Evolutionary conservation across 2,888 invertebrate species (phyloP), one percentile per base, ranked within the genome.

Genomic region (Tethea ocularis): DNA sequence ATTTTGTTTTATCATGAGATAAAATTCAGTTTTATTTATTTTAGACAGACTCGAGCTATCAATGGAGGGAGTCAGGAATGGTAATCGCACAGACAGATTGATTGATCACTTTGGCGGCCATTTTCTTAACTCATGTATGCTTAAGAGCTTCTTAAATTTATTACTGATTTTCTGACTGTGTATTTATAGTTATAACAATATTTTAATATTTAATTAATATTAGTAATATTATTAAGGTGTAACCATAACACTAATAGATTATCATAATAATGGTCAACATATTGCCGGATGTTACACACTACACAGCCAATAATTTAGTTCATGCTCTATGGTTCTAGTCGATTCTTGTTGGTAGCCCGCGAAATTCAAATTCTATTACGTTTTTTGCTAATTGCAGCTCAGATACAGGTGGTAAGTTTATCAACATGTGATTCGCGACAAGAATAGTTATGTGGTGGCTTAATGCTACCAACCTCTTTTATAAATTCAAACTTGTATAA

Each of bases 91-190:
- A 69, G 63, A 67, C 68, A 70, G 62, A 67, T 66, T 62, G 62
- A 67, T 66, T 62, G 70, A 69, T 68, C 73, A 75, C 72, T 74
- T 33, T 36, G 65, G 72, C 68, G 65, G 73, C 76, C 76, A 76
- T 76, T 71, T 76, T 74, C 66, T 71, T 64, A 66, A 36, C 29
- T n/a, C 46, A 20, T 10, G 13, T 29, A 33, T 36, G 3, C 54
- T 33, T 23, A 52, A 51, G 57, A 51, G 53, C 46, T 38, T 38
- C 53, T 52, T 55, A 52, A 55, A 59, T 1, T 4, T n/a, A 22
- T 33, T 7, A 10, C 15, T 0, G 1, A 22, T 22, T 26, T 36
- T 33, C 1, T 7, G 7, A 13, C 2, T 13, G 0, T 36, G 17
- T 46, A 15, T 13, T 4, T 17, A 13, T 22, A 1, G 7, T n/a